Evolutionary conservation across 1,140 invertebrate genomes (phyloP).

Genomic region (Neuroterus valhalla): DNA sequence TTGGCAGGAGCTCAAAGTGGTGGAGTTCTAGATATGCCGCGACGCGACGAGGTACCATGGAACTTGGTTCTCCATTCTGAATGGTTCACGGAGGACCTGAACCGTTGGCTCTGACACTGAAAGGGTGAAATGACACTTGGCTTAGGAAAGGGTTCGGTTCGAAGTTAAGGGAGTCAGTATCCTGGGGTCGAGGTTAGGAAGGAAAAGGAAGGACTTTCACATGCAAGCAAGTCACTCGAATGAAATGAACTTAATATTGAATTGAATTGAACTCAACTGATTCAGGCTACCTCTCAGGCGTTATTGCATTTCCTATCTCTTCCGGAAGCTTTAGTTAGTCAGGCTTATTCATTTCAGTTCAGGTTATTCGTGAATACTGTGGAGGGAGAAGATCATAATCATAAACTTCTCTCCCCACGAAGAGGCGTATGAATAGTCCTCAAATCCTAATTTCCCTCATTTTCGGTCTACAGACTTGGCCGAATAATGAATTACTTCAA

Average conservation of each 20-base stretch:
- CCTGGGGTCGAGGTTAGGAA: not conserved
- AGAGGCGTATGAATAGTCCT: not conserved
- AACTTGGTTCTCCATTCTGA: conserved; percentile 42
- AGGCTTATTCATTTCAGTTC: too few species aligned
- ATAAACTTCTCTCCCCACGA: not conserved
- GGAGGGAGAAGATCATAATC: not conserved
- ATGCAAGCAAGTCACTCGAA: conserved; percentile 7
- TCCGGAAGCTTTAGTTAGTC: conserved; percentile 18
- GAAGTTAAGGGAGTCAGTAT: conserved; percentile 16
- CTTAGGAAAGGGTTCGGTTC: not conserved
- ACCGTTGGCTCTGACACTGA: conserved; percentile 20
- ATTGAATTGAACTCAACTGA: conserved; percentile 27
- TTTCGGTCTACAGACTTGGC: too few species aligned
- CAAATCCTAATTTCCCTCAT: too few species aligned
- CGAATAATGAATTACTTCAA: too few species aligned
- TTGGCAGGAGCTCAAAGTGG: conserved; percentile 62
- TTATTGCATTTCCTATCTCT: conserved; percentile 25
- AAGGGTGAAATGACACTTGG: conserved; percentile 15
- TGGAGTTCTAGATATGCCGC: conserved; percentile 45
- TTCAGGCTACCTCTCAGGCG: conserved; percentile 20
- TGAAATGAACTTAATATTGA: conserved; percentile 24
- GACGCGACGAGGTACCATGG: conserved; percentile 43
- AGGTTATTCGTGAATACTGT: not conserved
- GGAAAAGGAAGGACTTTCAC: conserved; percentile 15
- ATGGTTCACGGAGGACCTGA: conserved; percentile 3